Conservation (phyloP, 2,888 invertebrate species). For the Xanthia icteritia region DNA sequence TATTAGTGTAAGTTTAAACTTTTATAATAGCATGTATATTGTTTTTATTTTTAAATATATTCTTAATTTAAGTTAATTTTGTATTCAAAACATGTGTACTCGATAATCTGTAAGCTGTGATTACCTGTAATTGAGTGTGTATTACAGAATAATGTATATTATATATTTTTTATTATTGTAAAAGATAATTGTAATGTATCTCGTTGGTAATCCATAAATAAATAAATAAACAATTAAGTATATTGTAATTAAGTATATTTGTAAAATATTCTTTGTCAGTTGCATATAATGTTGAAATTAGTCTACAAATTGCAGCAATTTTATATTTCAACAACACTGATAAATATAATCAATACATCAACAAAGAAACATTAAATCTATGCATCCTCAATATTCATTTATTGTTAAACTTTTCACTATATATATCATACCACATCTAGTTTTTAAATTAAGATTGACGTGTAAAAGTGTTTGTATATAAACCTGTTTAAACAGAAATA, state of each 20-base stretch:
- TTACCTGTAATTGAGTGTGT: too few relatives aligned
- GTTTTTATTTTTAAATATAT: too few relatives aligned
- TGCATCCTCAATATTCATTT: neutral
- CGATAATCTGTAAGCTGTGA: too few relatives aligned
- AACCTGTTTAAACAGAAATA: neutral
- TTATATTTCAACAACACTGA: neutral
- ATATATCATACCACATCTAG: neutral
- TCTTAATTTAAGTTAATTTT: too few relatives aligned
- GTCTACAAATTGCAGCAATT: neutral
- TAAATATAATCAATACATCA: neutral
- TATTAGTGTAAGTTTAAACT: too few relatives aligned
- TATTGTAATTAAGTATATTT: neutral
- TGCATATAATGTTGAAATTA: neutral
- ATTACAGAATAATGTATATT: too few relatives aligned
- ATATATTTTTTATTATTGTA: too few relatives aligned
- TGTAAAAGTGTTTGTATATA: neutral
- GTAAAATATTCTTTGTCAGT: neutral
- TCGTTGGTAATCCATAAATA: too few relatives aligned
- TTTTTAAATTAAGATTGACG: neutral
- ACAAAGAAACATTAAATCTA: neutral
- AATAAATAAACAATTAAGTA: too few relatives aligned
- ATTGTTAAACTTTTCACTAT: constrained; percentile 9
- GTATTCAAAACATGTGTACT: too few relatives aligned
- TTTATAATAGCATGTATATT: too few relatives aligned
- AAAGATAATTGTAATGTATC: too few relatives aligned